phyloP scores from a whole-genome alignment of 2,113 vertebrate species.

The Morone saxatilis region DNA sequence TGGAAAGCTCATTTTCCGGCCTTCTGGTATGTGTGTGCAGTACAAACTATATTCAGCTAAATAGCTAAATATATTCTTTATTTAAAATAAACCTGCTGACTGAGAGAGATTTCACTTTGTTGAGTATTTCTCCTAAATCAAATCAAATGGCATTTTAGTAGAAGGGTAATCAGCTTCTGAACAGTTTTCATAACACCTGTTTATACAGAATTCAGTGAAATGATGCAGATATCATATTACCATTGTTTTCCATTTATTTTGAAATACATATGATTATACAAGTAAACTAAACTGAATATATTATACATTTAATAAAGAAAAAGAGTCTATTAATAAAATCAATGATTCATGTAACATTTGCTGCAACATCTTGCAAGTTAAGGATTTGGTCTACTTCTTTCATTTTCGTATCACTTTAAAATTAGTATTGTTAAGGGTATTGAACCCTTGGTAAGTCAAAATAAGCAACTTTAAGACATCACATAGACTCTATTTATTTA shows the following conservation, averaged over 20 bases:
- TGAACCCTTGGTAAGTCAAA: background rate
- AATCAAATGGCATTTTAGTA: background rate
- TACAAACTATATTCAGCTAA: background rate
- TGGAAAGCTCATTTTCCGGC: constrained; percentile 65
- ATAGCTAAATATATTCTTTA: background rate
- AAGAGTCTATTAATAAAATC: background rate
- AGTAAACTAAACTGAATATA: background rate
- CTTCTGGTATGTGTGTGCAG: constrained; percentile 16
- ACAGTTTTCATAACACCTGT: too few relatives aligned
- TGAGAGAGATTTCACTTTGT: background rate
- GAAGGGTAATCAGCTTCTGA: too few relatives aligned
- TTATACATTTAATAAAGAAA: background rate
- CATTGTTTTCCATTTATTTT: background rate
- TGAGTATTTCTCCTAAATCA: background rate
- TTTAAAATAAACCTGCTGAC: background rate
- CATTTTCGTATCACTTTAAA: background rate
- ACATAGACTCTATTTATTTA: background rate
- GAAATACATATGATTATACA: background rate
- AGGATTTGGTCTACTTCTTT: background rate
- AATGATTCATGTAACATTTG: too few relatives aligned
- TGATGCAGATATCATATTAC: background rate
- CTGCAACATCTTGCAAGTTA: background rate
- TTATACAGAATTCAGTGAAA: too few relatives aligned
- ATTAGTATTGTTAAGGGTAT: background rate
- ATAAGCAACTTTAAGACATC: background rate